phyloP scores from a whole-genome alignment of 2,113 vertebrate genomes.

The Solea solea region DNA sequence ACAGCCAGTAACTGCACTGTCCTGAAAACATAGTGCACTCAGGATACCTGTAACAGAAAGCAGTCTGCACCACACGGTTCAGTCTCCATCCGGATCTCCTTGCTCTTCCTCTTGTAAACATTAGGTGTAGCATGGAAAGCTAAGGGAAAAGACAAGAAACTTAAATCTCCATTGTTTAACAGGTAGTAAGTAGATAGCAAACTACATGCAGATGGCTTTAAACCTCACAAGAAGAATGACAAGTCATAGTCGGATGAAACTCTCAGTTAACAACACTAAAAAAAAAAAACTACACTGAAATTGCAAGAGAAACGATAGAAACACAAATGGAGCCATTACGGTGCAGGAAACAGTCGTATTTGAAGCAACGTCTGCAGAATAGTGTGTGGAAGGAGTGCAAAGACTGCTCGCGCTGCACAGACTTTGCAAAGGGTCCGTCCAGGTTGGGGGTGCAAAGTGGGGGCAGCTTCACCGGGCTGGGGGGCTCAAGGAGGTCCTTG shows the following conservation, averaged over 20 bases:
- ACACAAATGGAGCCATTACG: constrained; percentile 77
- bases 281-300: neutral
- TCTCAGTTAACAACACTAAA: neutral
- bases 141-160: constrained; percentile 68
- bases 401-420: constrained; percentile 95
- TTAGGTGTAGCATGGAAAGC: constrained; percentile 97
- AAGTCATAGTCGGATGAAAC: neutral
- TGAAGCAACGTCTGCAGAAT: constrained; percentile 98
- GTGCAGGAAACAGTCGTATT: constrained; percentile 98
- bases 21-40: neutral
- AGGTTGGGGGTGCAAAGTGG: constrained; percentile 97
- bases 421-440: constrained; percentile 94
- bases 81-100: constrained; percentile 94
- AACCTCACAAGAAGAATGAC: neutral
- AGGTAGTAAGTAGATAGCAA: neutral
- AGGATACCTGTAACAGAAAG: constrained; percentile 92
- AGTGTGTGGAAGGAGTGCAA: constrained; percentile 98
- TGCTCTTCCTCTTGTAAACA: constrained; percentile 96
- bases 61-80: constrained; percentile 96
- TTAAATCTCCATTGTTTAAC: constrained; percentile 7
- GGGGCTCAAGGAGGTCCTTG: constrained; percentile 91
- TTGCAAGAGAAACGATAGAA: neutral
- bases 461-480: constrained; percentile 88
- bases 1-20: neutral
- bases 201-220: neutral